Conservation (phyloP, 2,888 invertebrate species). For the Microplitis deprimator region DNA sequence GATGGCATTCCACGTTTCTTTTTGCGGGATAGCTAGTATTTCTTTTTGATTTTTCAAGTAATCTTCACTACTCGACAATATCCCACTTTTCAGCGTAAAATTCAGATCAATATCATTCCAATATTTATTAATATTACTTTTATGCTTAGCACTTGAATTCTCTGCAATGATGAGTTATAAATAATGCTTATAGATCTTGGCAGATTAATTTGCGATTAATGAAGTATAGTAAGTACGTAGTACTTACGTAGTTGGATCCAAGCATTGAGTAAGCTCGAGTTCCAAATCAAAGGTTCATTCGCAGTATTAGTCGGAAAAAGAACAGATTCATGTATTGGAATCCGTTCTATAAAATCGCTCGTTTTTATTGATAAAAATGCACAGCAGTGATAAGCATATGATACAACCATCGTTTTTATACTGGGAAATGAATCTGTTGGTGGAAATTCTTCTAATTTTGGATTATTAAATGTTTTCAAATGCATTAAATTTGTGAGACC, state of each 20-base stretch:
- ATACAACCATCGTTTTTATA: constrained; percentile 87
- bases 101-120: constrained; percentile 81
- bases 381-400: constrained; percentile 98
- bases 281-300: constrained; percentile 85
- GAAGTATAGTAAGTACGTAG: too few species aligned
- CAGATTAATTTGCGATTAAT: constrained; percentile 1
- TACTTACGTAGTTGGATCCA: constrained; percentile 88
- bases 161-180: constrained; percentile 72
- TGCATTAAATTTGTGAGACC: constrained; percentile 87
- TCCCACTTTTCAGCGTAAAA: constrained; percentile 80
- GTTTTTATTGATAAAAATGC: constrained; percentile 81
- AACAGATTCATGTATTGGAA: constrained; percentile 77
- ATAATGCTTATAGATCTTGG: too few species aligned
- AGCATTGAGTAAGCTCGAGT: constrained; percentile 83
- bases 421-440: constrained; percentile 88
- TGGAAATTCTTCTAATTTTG: constrained; percentile 88
- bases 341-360: constrained; percentile 60
- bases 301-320: constrained; percentile 81
- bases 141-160: constrained; percentile 81
- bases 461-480: constrained; percentile 94
- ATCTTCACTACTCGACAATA: constrained; percentile 81
- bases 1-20: constrained; percentile 53
- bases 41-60: constrained; percentile 79
- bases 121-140: constrained; percentile 77
- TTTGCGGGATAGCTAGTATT: constrained; percentile 58